Conservation (phyloP, 2,888 invertebrate species). For the Drosophila fulvimacula region DNA sequence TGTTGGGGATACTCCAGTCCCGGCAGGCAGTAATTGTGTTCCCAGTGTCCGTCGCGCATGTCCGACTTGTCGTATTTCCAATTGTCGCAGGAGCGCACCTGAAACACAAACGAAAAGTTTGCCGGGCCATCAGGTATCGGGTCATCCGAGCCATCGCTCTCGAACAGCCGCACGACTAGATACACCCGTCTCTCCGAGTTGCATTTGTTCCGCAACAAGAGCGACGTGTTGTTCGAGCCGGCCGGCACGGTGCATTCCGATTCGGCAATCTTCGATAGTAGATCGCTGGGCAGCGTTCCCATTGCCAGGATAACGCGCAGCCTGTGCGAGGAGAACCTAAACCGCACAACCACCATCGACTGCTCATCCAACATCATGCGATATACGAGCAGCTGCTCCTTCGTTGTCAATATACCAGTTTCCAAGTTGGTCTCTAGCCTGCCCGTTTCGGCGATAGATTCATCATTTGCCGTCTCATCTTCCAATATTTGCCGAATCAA, state of each 20-base stretch:
- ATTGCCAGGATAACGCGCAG: slow-evolving; percentile 35
- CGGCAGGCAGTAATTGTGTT: slow-evolving; percentile 30
- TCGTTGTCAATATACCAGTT: neutral
- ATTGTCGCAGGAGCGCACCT: slow-evolving; percentile 57
- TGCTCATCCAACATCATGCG: slow-evolving; percentile 40
- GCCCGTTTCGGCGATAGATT: slow-evolving; percentile 12
- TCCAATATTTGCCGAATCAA: no score
- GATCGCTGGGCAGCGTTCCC: slow-evolving; percentile 10
- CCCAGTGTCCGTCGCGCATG: slow-evolving; percentile 29
- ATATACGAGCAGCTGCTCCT: slow-evolving; percentile 35
- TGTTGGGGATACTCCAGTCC: slow-evolving; percentile 2
- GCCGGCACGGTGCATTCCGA: slow-evolving; percentile 38
- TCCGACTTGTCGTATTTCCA: slow-evolving; percentile 35
- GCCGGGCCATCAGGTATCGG: slow-evolving; percentile 49
- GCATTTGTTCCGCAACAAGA: slow-evolving; percentile 63
- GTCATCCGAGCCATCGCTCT: neutral
- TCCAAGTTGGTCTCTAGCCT: slow-evolving; percentile 16
- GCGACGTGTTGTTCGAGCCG: neutral
- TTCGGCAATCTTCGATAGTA: neutral
- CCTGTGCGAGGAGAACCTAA: slow-evolving; percentile 33
- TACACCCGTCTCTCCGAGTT: slow-evolving; percentile 19
- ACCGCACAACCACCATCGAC: slow-evolving; percentile 51
- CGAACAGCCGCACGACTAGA: slow-evolving; percentile 34
- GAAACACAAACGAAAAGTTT: slow-evolving; percentile 39
- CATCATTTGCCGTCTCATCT: neutral